Evolutionary conservation across 2,797 vertebrate genomes (phyloP).

Genomic region (Enteromius unitaeniatus): DNA sequence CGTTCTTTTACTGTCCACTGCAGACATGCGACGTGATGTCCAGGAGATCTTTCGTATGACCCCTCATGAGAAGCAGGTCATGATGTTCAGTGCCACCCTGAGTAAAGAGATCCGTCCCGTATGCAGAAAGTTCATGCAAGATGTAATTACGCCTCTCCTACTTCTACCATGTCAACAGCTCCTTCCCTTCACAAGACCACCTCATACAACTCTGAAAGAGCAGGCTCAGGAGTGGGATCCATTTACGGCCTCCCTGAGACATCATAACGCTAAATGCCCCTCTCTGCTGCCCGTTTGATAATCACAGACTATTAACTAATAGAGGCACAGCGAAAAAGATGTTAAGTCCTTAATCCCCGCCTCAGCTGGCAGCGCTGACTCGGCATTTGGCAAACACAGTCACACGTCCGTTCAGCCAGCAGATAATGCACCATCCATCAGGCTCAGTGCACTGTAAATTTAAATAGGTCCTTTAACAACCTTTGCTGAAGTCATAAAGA

Average conservation of each 20-base stretch:
- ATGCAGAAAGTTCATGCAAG: constrained; percentile 91
- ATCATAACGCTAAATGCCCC: constrained; percentile 14
- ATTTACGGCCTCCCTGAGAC: constrained; percentile 35
- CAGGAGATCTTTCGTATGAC: constrained; percentile 91
- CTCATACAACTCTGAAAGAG: constrained; percentile 35
- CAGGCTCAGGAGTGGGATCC: constrained; percentile 14
- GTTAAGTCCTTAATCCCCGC: constrained; percentile 42
- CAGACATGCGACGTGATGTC: constrained; percentile 87
- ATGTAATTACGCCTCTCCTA: constrained; percentile 82
- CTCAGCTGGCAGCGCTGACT: constrained; percentile 35
- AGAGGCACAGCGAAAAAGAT: constrained; percentile 24
- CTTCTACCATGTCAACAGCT: constrained; percentile 61
- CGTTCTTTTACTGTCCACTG: not conserved
- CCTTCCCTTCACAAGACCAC: constrained; percentile 37
- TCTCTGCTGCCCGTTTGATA: constrained; percentile 10
- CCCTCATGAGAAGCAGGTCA: constrained; percentile 88
- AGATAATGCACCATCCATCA: constrained; percentile 42
- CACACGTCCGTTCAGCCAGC: constrained; percentile 13
- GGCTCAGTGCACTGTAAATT: constrained; percentile 23
- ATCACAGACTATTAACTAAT: constrained; percentile 42
- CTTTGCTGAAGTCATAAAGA: not conserved
- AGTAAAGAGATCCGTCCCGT: constrained; percentile 88
- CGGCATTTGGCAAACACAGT: constrained; percentile 31
- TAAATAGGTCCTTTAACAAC: constrained; percentile 35
- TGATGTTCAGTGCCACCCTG: constrained; percentile 90